Evolutionary conservation across 2,113 vertebrate species (phyloP), one percentile per base, ranked within the genome.

Genomic region (Chionis minor): DNA sequence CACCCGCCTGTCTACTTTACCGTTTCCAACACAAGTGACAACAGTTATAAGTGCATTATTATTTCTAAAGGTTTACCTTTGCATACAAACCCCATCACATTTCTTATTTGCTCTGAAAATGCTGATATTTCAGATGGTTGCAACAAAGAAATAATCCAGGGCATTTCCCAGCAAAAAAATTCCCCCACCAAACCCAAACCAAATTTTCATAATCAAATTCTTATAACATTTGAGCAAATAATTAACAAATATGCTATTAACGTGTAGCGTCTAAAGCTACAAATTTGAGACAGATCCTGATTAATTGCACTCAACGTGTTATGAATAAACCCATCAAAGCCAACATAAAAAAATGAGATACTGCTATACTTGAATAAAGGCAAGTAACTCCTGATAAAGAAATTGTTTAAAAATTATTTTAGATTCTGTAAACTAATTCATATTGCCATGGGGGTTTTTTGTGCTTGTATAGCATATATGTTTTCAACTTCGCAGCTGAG

Each of bases 161-260:
- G 3, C 22, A 14, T 54, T 86, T 67, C 26, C 67, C 71, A 74
- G 5, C 3, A 40, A 27, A 67, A 62, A 61, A 59, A 10, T 3
- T 4, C 4, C 10, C 4, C 5, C 3, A 3, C 1, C 21, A 58
- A 52, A 13, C 2, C 15, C 20, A 73, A 73, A 4, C 2, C 12
- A 85, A 90, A 51, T 49, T 71, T 81, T 74, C 0, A 0, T 51
- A 32, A 88, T 38, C 12, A 45, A 84, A 85, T 49, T 65, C 18
- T 22, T n/a, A 33, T 9, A 65, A 62, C 13, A 32, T 49, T 77
- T 54, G 23, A 84, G 22, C 23, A 91, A 72, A 79, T 49, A 61
- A 73, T 72, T 52, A 22, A 38, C 8, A 52, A 52, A 56, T 8
- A 52, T 8, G 1, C 20, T 55, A 52, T 47, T 58, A 40, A 84